Evolutionary conservation across 2,888 invertebrate genomes (phyloP).

Genomic region (Epirrita christyi): DNA sequence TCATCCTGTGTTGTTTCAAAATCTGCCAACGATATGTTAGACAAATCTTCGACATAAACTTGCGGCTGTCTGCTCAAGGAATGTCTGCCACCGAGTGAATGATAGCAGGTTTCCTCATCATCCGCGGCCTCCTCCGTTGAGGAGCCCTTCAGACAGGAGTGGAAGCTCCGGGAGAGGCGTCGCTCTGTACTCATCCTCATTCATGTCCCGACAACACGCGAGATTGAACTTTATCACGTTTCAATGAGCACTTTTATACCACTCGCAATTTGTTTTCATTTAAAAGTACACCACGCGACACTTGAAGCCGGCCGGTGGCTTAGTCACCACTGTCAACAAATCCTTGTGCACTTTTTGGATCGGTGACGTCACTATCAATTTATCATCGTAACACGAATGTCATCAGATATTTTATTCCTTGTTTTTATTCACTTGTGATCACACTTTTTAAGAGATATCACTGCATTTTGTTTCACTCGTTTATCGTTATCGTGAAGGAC

Average conservation of each 20-base stretch:
- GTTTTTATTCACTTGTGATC: conserved; percentile 38
- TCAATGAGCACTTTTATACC: conserved; percentile 32
- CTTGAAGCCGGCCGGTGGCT: conserved; percentile 12
- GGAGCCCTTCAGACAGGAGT: conserved; percentile 87
- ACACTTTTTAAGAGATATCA: conserved; percentile 54
- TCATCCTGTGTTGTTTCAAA: conserved; percentile 76
- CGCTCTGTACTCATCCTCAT: conserved; percentile 83
- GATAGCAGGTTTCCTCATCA: conserved; percentile 79
- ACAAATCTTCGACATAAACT: conserved; percentile 78
- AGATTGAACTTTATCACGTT: conserved; percentile 47
- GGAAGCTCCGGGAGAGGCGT: conserved; percentile 87
- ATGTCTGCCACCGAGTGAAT: conserved; percentile 76
- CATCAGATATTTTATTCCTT: too few relatives aligned
- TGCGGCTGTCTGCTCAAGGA: conserved; percentile 72
- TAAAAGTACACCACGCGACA: conserved; percentile 24
- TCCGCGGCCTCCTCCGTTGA: conserved; percentile 81
- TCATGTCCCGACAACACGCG: conserved; percentile 67
- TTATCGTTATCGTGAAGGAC: conserved; percentile 58
- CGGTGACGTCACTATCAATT: conserved; percentile 39
- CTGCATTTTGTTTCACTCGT: conserved; percentile 54
- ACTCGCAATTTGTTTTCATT: conserved; percentile 18
- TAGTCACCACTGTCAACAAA: conserved; percentile 31
- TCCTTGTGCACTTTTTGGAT: conserved; percentile 34
- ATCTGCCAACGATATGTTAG: conserved; percentile 74
- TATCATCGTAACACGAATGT: conserved; percentile 9